phyloP scores from a whole-genome alignment of 2,888 invertebrate species.

The Ennomos quercinarius region DNA sequence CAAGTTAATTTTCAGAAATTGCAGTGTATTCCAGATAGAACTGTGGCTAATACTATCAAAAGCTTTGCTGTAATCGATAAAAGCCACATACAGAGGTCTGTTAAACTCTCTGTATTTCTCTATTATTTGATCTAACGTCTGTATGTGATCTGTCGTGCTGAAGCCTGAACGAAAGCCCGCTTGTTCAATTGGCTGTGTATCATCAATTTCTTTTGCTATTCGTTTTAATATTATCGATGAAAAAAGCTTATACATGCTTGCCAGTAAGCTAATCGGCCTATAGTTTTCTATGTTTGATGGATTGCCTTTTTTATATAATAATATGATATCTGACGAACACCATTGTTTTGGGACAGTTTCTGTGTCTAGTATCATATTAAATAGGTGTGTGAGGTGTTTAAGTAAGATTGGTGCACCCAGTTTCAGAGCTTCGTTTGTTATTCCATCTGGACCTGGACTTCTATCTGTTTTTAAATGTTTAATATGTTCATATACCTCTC shows the following conservation, averaged over 20 bases:
- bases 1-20: neutral
- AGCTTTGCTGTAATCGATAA: constrained; percentile 11
- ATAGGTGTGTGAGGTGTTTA: constrained; percentile 7
- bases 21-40: constrained; percentile 1
- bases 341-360: constrained; percentile 10
- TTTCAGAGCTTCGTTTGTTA: constrained; percentile 30
- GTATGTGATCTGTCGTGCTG: constrained; percentile 13
- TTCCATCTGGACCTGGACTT: constrained; percentile 21
- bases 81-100: constrained; percentile 1
- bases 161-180: constrained; percentile 9
- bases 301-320: constrained; percentile 27
- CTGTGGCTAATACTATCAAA: constrained; percentile 5
- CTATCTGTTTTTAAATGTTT: constrained; percentile 11
- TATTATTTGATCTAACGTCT: constrained; percentile 8
- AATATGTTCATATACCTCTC: neutral
- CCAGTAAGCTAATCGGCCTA: constrained; percentile 23
- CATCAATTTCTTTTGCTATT: neutral
- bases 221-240: neutral
- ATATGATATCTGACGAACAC: constrained; percentile 18
- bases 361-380: constrained; percentile 21
- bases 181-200: constrained; percentile 6
- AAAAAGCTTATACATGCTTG: constrained; percentile 22
- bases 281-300: constrained; percentile 13
- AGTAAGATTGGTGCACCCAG: constrained; percentile 4
- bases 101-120: constrained; percentile 5